Evolutionary conservation across 2,113 vertebrate species (phyloP).

Genomic region (Tupaia chinensis): DNA sequence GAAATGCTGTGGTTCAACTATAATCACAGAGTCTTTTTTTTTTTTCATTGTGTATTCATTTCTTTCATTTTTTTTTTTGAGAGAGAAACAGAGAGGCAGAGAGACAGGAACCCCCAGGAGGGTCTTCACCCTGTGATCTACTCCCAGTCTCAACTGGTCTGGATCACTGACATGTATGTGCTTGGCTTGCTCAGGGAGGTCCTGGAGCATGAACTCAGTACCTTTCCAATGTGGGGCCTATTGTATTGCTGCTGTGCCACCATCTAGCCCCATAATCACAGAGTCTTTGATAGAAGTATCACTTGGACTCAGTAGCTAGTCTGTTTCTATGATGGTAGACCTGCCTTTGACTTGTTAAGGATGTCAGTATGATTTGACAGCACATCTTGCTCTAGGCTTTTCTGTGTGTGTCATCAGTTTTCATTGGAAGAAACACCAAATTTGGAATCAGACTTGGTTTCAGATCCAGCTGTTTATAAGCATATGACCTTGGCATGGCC

Average conservation of each 20-base stretch:
- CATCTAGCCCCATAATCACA: background rate
- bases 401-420: slow-evolving; percentile 26
- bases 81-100: no score
- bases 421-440: slow-evolving; percentile 39
- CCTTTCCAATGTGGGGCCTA: no score
- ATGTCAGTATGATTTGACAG: slow-evolving; percentile 57
- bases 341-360: background rate
- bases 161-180: no score
- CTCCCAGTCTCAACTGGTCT: no score
- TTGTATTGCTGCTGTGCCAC: no score
- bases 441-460: slow-evolving; percentile 63
- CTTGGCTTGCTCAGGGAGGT: no score
- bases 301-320: background rate
- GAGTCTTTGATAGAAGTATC: slow-evolving; percentile 35
- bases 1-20: background rate
- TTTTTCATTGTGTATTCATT: no score
- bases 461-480: slow-evolving; percentile 33
- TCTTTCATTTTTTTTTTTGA: no score
- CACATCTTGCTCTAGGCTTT: slow-evolving; percentile 46
- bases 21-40: background rate
- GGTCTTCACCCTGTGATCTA: no score
- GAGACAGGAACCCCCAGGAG: no score
- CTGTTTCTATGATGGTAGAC: background rate
- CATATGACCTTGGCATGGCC: slow-evolving; percentile 58
- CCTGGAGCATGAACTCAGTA: no score